Evolutionary conservation across 2,797 vertebrate species (phyloP).

Genomic region (Ptychobarbus kaznakovi): DNA sequence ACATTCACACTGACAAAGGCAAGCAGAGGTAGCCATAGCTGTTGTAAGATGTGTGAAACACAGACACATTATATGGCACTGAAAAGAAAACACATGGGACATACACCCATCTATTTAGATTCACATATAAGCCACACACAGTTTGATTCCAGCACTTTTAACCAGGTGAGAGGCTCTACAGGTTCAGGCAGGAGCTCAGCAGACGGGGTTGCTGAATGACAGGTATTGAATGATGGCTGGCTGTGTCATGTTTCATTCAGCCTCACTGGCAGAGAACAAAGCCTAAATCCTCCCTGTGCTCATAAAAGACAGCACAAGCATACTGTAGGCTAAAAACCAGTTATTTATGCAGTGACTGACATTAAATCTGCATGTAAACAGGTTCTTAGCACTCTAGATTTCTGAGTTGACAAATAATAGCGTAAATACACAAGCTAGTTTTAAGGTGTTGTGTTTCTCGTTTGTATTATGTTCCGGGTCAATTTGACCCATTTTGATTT

Average conservation of each 20-base stretch:
- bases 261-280: slow-evolving; percentile 37
- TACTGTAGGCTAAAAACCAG: not conserved
- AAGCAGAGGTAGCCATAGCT: not conserved
- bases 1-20: not conserved
- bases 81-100: not conserved
- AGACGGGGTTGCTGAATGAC: slow-evolving; percentile 31
- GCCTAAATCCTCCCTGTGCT: not conserved
- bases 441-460: not conserved
- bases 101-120: not conserved
- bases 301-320: slow-evolving; percentile 10
- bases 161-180: slow-evolving; percentile 22
- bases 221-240: slow-evolving; percentile 38
- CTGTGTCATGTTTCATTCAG: slow-evolving; percentile 48
- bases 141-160: slow-evolving; percentile 12
- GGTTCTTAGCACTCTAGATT: not conserved
- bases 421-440: not conserved
- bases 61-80: not conserved
- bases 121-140: not conserved
- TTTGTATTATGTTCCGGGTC: too few relatives aligned
- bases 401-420: not conserved
- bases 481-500: too few relatives aligned
- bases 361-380: not conserved
- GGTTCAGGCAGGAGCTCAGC: slow-evolving; percentile 36
- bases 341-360: not conserved
- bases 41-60: not conserved